A percentile compares a stretch with the other conserved stretches of the same genome.
phyloP scores from a whole-genome alignment of 1,140 invertebrate genomes.

The Drosophila tsacasi region DNA sequence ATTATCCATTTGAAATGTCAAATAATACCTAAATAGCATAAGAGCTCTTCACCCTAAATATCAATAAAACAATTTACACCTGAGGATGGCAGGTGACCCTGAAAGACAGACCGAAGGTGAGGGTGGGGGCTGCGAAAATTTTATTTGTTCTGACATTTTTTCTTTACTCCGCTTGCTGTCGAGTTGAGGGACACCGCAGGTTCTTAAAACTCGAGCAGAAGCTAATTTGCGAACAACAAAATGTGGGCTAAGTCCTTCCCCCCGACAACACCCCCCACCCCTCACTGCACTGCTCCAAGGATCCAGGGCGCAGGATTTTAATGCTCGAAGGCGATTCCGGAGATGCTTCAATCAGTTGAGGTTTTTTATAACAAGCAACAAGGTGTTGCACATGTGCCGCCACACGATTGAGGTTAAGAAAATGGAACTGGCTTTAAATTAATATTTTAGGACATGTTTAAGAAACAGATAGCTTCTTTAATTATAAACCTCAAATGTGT shows the following conservation, averaged over 20 bases:
- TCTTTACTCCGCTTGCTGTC: neutral
- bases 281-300: neutral
- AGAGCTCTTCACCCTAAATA: constrained; percentile 15
- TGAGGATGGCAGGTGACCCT: neutral
- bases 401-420: neutral
- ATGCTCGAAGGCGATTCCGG: constrained; percentile 22
- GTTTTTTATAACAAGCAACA: constrained; percentile 56
- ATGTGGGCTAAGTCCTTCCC: neutral
- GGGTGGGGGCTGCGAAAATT: neutral
- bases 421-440: neutral
- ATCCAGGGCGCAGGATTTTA: constrained; percentile 11
- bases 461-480: neutral
- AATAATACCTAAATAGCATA: constrained; percentile 1
- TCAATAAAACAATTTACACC: constrained; percentile 47
- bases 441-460: neutral
- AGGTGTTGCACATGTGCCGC: constrained; percentile 51
- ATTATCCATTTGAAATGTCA: constrained; percentile 8
- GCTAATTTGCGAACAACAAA: constrained; percentile 48
- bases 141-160: constrained; percentile 12
- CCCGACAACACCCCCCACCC: neutral
- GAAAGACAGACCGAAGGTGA: no score
- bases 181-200: constrained; percentile 22
- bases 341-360: constrained; percentile 33
- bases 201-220: constrained; percentile 19
- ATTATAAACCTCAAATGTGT: neutral